Evolutionary conservation across 2,888 invertebrate species (phyloP).

Genomic region (Mayetiola destructor): DNA sequence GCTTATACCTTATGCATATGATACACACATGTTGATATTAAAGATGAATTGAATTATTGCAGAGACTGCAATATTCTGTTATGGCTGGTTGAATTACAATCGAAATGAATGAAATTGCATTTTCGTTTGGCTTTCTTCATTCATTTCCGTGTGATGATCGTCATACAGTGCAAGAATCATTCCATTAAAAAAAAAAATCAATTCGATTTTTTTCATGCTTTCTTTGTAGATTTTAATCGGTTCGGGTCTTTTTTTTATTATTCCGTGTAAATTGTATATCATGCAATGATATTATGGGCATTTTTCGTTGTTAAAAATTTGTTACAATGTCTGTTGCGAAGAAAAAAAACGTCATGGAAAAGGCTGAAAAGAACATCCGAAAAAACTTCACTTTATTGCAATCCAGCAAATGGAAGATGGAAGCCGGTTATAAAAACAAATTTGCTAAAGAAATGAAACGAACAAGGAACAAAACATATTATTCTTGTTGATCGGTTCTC

Average conservation of each 20-base stretch:
- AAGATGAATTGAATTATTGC: constrained; percentile 11
- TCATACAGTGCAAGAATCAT: too few species aligned
- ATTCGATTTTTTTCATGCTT: not conserved
- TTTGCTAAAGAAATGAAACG: not conserved
- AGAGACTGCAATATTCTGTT: not conserved
- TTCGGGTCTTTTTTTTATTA: too few species aligned
- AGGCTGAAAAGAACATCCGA: too few species aligned
- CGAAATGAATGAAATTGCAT: not conserved
- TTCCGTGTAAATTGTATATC: constrained; percentile 2
- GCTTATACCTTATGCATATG: too few species aligned
- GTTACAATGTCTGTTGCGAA: too few species aligned
- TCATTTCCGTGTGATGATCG: not conserved
- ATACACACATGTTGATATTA: too few species aligned
- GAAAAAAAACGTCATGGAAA: too few species aligned
- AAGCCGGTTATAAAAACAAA: not conserved
- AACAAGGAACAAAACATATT: not conserved
- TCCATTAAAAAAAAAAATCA: too few species aligned
- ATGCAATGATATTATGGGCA: not conserved
- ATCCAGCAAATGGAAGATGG: not conserved
- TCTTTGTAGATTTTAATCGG: not conserved
- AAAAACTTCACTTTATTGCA: too few species aligned
- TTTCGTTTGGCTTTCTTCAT: not conserved
- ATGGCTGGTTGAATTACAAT: not conserved
- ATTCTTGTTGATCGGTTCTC: not conserved
- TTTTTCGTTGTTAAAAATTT: too few species aligned